A percentile compares a stretch with the other conserved stretches of the same genome.
Evolutionary conservation across 2,797 vertebrate species (phyloP).

Genomic region (Enteromius fasciolatus): DNA sequence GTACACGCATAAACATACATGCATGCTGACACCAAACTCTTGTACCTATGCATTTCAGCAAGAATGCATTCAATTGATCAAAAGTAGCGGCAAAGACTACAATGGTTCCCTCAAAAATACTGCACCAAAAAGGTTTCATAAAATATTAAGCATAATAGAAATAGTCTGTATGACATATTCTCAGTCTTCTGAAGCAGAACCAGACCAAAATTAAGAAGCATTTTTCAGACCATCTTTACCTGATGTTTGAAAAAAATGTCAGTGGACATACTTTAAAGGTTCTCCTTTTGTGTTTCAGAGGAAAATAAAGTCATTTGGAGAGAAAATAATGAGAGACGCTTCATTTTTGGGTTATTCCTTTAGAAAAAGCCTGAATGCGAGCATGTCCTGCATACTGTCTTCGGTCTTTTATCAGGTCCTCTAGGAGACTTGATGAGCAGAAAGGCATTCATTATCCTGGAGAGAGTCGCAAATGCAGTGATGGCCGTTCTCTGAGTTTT

Average conservation of each 20-base stretch:
- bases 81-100: not conserved
- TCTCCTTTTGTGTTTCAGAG: not conserved
- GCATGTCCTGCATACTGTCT: slow-evolving; percentile 7
- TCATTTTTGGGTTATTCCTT: slow-evolving; percentile 1
- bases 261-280: slow-evolving; percentile 1
- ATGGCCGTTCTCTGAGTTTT: slow-evolving; percentile 44
- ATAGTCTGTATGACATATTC: not conserved
- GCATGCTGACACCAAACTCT: not conserved
- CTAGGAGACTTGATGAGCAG: slow-evolving; percentile 51
- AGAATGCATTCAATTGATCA: not conserved
- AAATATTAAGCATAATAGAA: not conserved
- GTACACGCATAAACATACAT: not conserved
- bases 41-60: not conserved
- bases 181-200: not conserved
- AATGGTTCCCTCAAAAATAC: not conserved
- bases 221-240: not conserved
- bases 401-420: slow-evolving; percentile 50
- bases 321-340: not conserved
- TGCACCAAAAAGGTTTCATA: not conserved
- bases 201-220: not conserved
- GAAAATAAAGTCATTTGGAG: not conserved
- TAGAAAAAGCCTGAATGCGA: slow-evolving; percentile 41
- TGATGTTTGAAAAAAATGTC: not conserved
- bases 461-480: slow-evolving; percentile 45
- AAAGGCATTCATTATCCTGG: slow-evolving; percentile 53